Evolutionary conservation across 2,888 invertebrate species (phyloP).

Genomic region (Rhagonycha fulva): DNA sequence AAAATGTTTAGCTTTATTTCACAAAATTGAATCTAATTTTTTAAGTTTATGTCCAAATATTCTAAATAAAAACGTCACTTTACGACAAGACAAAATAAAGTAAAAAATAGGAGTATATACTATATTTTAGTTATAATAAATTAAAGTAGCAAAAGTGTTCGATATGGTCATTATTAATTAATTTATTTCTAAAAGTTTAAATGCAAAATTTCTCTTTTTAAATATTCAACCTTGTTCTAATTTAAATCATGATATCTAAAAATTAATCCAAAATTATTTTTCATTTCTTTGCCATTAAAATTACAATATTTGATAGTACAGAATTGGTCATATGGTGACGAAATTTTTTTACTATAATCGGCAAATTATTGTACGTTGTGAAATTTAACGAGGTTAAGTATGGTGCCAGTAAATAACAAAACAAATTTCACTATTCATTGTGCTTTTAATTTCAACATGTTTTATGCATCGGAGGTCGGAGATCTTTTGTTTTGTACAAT

Average conservation of each 20-base stretch:
- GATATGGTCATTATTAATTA: not conserved
- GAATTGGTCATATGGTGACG: not conserved
- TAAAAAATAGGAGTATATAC: no score
- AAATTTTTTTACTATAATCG: not conserved
- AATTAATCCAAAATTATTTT: not conserved
- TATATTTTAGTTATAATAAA: no score
- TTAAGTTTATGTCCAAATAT: no score
- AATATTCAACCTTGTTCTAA: not conserved
- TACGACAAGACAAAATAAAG: no score
- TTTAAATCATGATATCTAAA: not conserved
- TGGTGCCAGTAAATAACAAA: not conserved
- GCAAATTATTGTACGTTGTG: not conserved
- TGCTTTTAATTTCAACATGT: not conserved
- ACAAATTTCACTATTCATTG: not conserved
- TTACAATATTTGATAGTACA: not conserved
- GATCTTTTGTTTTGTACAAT: conserved; percentile 12
- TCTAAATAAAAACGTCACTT: no score
- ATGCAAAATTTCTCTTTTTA: not conserved
- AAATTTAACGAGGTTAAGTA: not conserved
- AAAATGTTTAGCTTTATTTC: no score
- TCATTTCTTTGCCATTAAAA: not conserved
- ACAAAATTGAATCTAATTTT: no score
- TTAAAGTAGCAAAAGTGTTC: no score
- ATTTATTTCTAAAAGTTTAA: not conserved
- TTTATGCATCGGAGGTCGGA: not conserved